Evolutionary conservation across 2,113 vertebrate species (phyloP).

Genomic region (Pelobates fuscus): DNA sequence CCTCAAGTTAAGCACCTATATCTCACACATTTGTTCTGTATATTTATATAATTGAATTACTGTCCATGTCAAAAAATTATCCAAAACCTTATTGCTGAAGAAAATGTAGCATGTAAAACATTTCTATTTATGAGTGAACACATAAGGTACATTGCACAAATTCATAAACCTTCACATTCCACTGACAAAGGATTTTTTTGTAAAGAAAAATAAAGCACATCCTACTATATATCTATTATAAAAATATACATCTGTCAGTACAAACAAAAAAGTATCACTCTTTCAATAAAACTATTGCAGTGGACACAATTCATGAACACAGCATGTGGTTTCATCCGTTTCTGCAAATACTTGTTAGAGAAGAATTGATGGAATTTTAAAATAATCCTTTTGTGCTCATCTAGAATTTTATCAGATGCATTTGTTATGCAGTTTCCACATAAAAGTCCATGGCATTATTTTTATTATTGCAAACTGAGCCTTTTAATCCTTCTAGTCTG

Average conservation of each 20-base stretch:
- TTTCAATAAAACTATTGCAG: slow-evolving; percentile 14
- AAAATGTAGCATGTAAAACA: too few species aligned
- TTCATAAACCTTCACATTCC: background rate
- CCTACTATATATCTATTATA: background rate
- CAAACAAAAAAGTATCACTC: background rate
- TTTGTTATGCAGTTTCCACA: slow-evolving; percentile 20
- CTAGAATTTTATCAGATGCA: slow-evolving; percentile 23
- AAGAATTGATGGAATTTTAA: slow-evolving; percentile 30
- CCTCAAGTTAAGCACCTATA: too few species aligned
- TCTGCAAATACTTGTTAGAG: slow-evolving; percentile 24
- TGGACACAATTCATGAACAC: slow-evolving; percentile 23
- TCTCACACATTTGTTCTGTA: too few species aligned
- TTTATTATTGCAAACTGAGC: slow-evolving; percentile 20
- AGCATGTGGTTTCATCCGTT: slow-evolving; percentile 31
- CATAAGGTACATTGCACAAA: too few species aligned
- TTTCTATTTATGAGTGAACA: too few species aligned
- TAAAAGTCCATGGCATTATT: slow-evolving; percentile 15
- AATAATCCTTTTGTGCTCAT: slow-evolving; percentile 26
- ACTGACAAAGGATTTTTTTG: background rate
- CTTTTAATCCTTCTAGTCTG: slow-evolving; percentile 30
- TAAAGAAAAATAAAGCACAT: background rate
- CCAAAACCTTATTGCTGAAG: too few species aligned
- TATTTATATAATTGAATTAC: too few species aligned
- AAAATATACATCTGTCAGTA: slow-evolving; percentile 1
- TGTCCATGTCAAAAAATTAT: too few species aligned